phyloP scores from a whole-genome alignment of 2,113 vertebrate genomes.

The Melanostigma gelatinosum region DNA sequence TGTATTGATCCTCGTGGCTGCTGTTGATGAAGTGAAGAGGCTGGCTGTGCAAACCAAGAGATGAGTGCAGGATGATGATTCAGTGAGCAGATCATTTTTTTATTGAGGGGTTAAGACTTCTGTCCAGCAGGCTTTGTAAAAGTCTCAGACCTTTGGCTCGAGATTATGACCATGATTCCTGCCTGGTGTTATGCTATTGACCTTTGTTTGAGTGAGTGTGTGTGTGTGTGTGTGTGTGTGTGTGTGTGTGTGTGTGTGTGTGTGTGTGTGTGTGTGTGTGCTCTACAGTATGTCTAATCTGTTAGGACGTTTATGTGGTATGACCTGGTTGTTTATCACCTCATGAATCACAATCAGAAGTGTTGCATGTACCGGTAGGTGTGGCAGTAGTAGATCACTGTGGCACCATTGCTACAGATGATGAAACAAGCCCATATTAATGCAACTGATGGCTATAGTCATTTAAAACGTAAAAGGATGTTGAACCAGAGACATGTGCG shows the following conservation, averaged over 20 bases:
- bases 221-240: neutral
- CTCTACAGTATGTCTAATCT: neutral
- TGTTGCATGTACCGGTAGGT: neutral
- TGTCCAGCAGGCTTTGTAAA: constrained; percentile 19
- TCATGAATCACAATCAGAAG: neutral
- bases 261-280: neutral
- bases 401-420: neutral
- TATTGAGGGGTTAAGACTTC: constrained; percentile 27
- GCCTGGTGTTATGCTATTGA: constrained; percentile 16
- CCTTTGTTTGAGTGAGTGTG: neutral
- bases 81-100: constrained; percentile 37
- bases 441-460: neutral
- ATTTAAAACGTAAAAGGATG: constrained; percentile 11
- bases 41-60: constrained; percentile 23
- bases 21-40: constrained; percentile 73
- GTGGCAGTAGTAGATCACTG: neutral
- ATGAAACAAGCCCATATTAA: constrained; percentile 9
- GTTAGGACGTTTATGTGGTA: neutral
- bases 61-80: constrained; percentile 35
- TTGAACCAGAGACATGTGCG: neutral
- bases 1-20: constrained; percentile 64
- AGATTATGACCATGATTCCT: neutral
- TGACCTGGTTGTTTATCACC: neutral
- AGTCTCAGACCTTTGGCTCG: constrained; percentile 12
- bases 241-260: too few relatives aligned